Evolutionary conservation across 1,140 invertebrate species (phyloP).

Genomic region (Theocolax elegans): DNA sequence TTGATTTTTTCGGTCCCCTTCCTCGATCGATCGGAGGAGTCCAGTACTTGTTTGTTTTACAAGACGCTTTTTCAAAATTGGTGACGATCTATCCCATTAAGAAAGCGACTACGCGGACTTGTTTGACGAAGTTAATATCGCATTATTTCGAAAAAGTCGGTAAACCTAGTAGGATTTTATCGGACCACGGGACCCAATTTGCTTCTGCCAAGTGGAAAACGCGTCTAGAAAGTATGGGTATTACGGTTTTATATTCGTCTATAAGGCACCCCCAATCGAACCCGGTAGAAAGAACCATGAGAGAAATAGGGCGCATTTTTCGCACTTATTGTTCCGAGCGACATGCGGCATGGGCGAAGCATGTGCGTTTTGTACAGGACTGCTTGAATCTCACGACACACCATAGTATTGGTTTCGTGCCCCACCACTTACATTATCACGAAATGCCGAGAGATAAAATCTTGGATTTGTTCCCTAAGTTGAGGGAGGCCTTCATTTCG

Average conservation of each 20-base stretch:
- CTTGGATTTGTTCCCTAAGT: too few species aligned
- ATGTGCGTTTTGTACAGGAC: too few species aligned
- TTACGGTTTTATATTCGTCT: not conserved
- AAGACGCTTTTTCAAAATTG: slow-evolving; percentile 26
- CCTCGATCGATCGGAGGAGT: not conserved
- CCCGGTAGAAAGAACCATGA: not conserved
- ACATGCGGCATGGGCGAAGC: not conserved
- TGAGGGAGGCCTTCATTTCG: too few species aligned
- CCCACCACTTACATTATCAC: too few species aligned
- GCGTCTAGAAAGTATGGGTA: not conserved
- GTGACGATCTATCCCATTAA: slow-evolving; percentile 32
- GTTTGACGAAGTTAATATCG: too few species aligned
- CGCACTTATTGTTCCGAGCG: not conserved
- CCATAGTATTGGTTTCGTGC: too few species aligned
- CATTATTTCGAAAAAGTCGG: not conserved
- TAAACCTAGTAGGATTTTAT: not conserved
- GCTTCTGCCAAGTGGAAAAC: not conserved
- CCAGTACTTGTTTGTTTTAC: slow-evolving; percentile 29
- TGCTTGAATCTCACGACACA: too few species aligned
- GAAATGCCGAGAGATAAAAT: too few species aligned
- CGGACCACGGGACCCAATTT: slow-evolving; percentile 7
- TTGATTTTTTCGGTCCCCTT: slow-evolving; percentile 35
- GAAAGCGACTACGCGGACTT: too few species aligned
- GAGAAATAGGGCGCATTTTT: not conserved
- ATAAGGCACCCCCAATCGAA: slow-evolving; percentile 9